A percentile compares a stretch with the other conserved stretches of the same genome.
phyloP scores from a whole-genome alignment of 2,113 vertebrate species.

The Mystacornis crossleyi region DNA sequence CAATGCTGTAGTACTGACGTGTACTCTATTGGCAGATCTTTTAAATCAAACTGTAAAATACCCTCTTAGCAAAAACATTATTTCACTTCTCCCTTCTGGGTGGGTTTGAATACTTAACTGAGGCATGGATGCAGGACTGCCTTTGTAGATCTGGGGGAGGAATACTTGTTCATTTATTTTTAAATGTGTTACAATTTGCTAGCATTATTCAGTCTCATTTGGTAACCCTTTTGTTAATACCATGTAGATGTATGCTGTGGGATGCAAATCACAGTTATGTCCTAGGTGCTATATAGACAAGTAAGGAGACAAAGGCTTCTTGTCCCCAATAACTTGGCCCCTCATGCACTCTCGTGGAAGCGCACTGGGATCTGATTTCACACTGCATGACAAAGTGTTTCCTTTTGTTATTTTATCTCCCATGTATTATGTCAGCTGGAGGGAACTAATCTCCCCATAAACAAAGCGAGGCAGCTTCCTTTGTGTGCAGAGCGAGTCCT shows the following conservation, averaged over 20 bases:
- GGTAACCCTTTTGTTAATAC: background rate
- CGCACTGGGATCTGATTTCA: background rate
- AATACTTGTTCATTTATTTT: conserved; percentile 8
- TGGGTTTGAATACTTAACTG: background rate
- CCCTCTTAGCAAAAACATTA: background rate
- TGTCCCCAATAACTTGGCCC: background rate
- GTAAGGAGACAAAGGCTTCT: background rate
- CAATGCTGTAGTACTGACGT: background rate
- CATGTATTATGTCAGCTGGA: background rate
- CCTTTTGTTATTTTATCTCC: background rate
- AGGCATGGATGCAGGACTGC: background rate
- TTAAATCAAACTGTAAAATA: background rate
- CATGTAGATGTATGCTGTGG: background rate
- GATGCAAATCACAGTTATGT: background rate
- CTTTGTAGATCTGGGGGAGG: background rate
- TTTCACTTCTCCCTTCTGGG: background rate
- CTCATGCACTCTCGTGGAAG: background rate
- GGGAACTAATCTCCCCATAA: background rate
- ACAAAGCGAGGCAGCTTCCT: background rate
- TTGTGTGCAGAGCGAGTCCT: background rate
- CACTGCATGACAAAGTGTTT: background rate
- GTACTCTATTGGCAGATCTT: background rate
- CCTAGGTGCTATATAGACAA: background rate
- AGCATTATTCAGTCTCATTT: background rate
- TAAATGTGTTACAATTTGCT: background rate